Conservation (phyloP, 2,113 vertebrate genomes). For the Seriola aureovittata region DNA sequence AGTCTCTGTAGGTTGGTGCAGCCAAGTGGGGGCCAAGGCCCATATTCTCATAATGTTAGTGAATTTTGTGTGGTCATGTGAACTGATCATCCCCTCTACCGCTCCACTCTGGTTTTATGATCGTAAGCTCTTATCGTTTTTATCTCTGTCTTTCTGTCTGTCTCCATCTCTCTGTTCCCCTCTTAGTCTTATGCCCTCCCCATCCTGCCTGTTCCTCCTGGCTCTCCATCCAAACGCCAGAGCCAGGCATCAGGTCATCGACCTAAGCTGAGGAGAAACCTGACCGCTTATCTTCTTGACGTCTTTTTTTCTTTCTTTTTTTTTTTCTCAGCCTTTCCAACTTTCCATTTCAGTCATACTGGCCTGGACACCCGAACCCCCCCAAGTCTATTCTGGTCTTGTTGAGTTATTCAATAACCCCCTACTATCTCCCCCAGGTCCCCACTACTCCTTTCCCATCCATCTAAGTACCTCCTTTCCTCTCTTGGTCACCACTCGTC, state of each 20-base stretch:
- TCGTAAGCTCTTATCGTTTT: conserved; percentile 5
- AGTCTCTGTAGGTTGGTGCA: conserved; percentile 60
- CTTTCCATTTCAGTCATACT: conserved; percentile 79
- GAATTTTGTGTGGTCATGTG: conserved; percentile 16
- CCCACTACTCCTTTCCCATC: conserved; percentile 35
- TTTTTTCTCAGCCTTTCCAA: conserved; percentile 63
- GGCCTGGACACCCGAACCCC: conserved; percentile 61
- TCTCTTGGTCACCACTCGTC: conserved; percentile 1
- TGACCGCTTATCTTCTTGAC: conserved; percentile 50
- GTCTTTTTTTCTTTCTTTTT: conserved; percentile 11
- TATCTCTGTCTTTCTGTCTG: not conserved
- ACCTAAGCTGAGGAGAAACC: conserved; percentile 61
- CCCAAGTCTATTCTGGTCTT: conserved; percentile 79
- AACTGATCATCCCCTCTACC: conserved; percentile 6
- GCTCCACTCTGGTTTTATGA: conserved; percentile 24
- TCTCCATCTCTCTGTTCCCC: not conserved
- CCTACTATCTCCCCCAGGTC: not conserved
- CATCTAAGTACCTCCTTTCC: conserved; percentile 33
- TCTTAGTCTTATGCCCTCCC: not conserved
- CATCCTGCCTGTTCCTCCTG: conserved; percentile 36
- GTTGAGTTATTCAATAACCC: conserved; percentile 73
- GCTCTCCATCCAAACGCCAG: conserved; percentile 37
- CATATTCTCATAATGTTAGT: conserved; percentile 38
- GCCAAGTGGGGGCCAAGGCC: conserved; percentile 55
- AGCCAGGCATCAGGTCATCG: conserved; percentile 24